These are phyloP conservation scores for Pampus argenteus DNA, from an alignment of 2,797 vertebrate species.

Conservation along the genomic window DNA sequence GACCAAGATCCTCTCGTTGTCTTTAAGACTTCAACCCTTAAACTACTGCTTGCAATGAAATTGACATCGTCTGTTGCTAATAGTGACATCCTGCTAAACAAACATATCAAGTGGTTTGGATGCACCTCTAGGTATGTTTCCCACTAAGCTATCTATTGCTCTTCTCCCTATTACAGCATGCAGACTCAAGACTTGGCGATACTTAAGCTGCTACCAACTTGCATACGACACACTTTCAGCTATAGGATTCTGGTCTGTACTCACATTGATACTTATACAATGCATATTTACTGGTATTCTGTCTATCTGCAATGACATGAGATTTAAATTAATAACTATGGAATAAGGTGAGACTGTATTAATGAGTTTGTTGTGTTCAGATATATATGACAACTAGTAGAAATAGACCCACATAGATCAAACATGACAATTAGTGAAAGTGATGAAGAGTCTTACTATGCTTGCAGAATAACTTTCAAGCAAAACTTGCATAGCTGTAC, in stretches of 20 bases:
- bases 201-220: constrained; percentile 56
- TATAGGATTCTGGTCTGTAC: constrained; percentile 23
- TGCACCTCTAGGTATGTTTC: constrained; percentile 76
- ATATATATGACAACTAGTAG: not conserved
- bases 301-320: not conserved
- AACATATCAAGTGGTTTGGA: constrained; percentile 80
- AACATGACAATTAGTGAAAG: constrained; percentile 16
- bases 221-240: constrained; percentile 44
- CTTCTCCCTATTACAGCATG: constrained; percentile 63
- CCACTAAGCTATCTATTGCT: constrained; percentile 71
- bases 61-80: constrained; percentile 71
- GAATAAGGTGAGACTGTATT: not conserved
- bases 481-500: constrained; percentile 49
- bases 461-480: constrained; percentile 32
- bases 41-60: constrained; percentile 56
- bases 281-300: not conserved
- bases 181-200: constrained; percentile 59
- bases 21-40: constrained; percentile 39
- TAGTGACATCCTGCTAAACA: constrained; percentile 75
- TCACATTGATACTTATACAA: constrained; percentile 12
- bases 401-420: not conserved
- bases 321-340: not conserved
- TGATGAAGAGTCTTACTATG: constrained; percentile 16
- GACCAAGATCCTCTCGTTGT: constrained; percentile 52
- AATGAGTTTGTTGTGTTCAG: not conserved